phyloP scores from a whole-genome alignment of 2,888 invertebrate species.

The Melinaea menophilus region DNA sequence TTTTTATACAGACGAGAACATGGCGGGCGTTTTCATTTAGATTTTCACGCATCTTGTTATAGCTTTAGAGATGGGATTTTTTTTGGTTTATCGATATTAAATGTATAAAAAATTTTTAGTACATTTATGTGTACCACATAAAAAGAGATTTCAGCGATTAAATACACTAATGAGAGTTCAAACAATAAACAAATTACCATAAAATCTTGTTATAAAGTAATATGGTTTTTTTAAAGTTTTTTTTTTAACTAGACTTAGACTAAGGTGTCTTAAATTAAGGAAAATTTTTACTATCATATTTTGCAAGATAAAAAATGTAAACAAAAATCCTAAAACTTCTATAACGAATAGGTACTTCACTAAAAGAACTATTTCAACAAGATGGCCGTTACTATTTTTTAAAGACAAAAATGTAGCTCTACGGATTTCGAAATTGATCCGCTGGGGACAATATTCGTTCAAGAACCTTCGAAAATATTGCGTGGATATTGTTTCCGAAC shows the following conservation, averaged over 20 bases:
- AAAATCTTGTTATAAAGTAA: too few species aligned
- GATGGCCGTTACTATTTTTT: constrained; percentile 37
- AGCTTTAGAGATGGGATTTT: constrained; percentile 9
- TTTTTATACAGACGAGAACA: constrained; percentile 46
- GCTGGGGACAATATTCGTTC: constrained; percentile 54
- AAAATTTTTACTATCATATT: too few species aligned
- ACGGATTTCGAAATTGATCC: constrained; percentile 47
- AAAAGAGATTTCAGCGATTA: too few species aligned
- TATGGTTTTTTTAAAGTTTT: too few species aligned
- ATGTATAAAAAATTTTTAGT: too few species aligned
- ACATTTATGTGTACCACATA: too few species aligned
- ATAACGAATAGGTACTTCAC: not conserved
- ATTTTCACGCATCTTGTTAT: constrained; percentile 27
- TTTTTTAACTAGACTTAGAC: too few species aligned
- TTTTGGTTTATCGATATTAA: not conserved
- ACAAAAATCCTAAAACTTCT: too few species aligned
- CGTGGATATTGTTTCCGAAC: constrained; percentile 46
- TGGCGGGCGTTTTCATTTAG: constrained; percentile 29
- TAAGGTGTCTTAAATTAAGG: too few species aligned
- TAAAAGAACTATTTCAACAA: constrained; percentile 13
- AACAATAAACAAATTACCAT: too few species aligned
- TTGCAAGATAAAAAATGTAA: not conserved
- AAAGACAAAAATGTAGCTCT: constrained; percentile 46
- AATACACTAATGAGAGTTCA: too few species aligned
- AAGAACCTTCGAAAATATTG: constrained; percentile 56